Evolutionary conservation across 2,797 vertebrate species (phyloP).

Genomic region (Alcedo quadribrachys): DNA sequence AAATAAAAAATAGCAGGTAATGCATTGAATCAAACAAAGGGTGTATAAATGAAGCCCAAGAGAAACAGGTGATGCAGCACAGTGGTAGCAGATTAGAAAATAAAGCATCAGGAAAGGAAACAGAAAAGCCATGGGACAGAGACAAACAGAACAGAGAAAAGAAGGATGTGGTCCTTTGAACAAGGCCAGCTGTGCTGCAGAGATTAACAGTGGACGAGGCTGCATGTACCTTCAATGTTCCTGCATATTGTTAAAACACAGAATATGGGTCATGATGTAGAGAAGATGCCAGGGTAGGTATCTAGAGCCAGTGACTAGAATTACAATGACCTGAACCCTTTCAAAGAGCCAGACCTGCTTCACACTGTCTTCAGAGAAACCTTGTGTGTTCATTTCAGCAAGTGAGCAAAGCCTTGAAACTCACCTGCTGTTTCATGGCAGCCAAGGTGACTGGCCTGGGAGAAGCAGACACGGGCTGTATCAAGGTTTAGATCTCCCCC

Average conservation of each 20-base stretch:
- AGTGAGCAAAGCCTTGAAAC: constrained; percentile 1
- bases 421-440: neutral
- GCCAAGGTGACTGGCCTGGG: neutral
- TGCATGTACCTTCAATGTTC: neutral
- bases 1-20: neutral
- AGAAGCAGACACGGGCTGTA: neutral
- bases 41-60: neutral
- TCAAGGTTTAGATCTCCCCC: neutral
- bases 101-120: neutral
- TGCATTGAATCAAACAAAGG: neutral
- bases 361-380: neutral
- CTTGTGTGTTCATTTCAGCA: neutral
- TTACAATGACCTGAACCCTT: neutral
- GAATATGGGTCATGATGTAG: neutral
- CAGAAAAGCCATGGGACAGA: neutral
- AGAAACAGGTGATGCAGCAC: neutral
- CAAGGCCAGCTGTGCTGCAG: neutral
- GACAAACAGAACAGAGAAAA: neutral
- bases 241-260: neutral
- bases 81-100: neutral
- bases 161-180: neutral
- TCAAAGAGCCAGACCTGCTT: constrained; percentile 22
- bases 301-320: neutral
- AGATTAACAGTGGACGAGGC: neutral
- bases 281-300: neutral